Evolutionary conservation across 2,888 invertebrate genomes (phyloP), one percentile per base, ranked within the genome.

Genomic region (Limnephilus auricula): DNA sequence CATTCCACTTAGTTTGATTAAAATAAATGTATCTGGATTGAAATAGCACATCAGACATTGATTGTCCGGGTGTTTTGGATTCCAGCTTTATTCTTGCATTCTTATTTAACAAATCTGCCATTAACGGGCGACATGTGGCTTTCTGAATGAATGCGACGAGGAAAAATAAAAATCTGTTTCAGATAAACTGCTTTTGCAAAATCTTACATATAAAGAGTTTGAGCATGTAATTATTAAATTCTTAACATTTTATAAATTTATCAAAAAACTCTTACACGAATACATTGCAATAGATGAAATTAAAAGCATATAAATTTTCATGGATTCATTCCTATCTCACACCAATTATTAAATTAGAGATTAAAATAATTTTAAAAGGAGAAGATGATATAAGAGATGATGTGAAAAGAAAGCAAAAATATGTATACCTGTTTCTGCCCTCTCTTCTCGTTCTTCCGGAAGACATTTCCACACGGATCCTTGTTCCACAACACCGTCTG

Each of bases 381-480:
- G 34, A 83, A 37, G 83, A 37, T 50, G 25, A 45, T 15, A 45
- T 50, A 83, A 18, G 15, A 83, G 2, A 84, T n/a, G 30, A 30
- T 85, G 25, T 3, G n/a, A 65, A 65, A 86, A n/a, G 13, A 50
- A 65, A 65, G 15, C 2, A 32, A n/a, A 32, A 40, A 12, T 25
- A 30, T 85, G 31, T 31, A 78, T 79, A 89, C 93, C 93, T 92
- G 9, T 65, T 65, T 78, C 96, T 94, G 91, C 97, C 97, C 91
- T 97, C 98, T 93, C 97, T 97, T 89, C 98, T 96, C 89, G 98
- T 98, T 93, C 98, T 96, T 0, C 98, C 98, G 93, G 98, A 98
- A 0, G 98, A 98, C 99, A 99, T 99, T 95, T 99, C 99, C 30
- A 99, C 98, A 92, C 98, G 97, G 90, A 99, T 98, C 94, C 98